Conservation (phyloP, 2,888 invertebrate genomes). For the Nowickia ferox region DNA sequence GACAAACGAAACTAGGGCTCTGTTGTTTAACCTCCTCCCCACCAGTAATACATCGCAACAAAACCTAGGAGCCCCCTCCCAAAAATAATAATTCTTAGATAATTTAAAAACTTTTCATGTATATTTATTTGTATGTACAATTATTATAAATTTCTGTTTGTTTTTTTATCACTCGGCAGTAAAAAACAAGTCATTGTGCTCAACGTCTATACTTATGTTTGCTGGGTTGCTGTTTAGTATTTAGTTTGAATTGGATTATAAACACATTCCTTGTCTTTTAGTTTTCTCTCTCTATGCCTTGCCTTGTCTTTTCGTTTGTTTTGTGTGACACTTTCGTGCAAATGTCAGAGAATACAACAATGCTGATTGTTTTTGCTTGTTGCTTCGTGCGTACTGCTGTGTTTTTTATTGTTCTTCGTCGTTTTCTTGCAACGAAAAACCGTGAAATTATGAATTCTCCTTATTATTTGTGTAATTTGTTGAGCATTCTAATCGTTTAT, state of each 20-base stretch:
- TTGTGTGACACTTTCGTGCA: conserved; percentile 64
- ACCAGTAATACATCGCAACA: too few species aligned
- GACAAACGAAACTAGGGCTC: too few species aligned
- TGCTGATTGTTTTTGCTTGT: conserved; percentile 28
- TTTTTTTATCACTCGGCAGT: too few species aligned
- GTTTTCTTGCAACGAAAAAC: neutral
- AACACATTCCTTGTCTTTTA: conserved; percentile 26
- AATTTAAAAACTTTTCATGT: too few species aligned
- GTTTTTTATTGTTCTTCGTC: conserved; percentile 7
- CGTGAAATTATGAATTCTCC: conserved; percentile 66
- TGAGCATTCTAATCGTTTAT: conserved; percentile 59
- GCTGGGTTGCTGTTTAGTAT: conserved; percentile 27
- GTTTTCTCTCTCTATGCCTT: neutral
- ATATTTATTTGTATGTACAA: too few species aligned
- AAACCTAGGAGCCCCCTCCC: too few species aligned
- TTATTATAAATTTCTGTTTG: too few species aligned
- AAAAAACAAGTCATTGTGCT: too few species aligned
- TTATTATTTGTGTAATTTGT: conserved; percentile 65
- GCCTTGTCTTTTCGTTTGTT: conserved; percentile 20
- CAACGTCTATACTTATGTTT: too few species aligned
- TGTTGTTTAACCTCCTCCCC: too few species aligned
- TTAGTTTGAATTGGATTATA: conserved; percentile 43
- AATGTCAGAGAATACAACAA: conserved; percentile 59
- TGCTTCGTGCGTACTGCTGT: neutral
- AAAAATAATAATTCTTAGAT: too few species aligned